Base-by-base conservation (phyloP, 2,113 vertebrate species). In the Plecotus auritus region DNA sequence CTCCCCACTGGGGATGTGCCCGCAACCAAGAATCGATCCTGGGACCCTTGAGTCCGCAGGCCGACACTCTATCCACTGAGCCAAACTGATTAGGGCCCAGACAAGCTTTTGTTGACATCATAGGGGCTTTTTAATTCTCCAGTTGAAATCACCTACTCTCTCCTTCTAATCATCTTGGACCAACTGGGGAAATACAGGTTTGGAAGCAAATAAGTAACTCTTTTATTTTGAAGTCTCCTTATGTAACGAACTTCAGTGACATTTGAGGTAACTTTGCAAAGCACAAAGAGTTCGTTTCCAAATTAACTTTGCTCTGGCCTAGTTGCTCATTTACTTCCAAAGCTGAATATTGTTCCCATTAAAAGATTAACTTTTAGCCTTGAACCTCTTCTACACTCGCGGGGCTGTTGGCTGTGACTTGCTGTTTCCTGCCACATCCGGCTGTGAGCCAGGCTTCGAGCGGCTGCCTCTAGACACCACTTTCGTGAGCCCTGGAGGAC, bases 311-410 rank as follows among this genome's bases (percentile, higher is more conserved):
- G 22, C 16, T 73, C 26, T 47, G 56, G 11, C 9, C 51, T 95
- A 32, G 66, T 95, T 93, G 74, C 12, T 91, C n/a, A 94, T 94
- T 95, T 74, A 94, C 56, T 87, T 7, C 20, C 7, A 14, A 14
- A 42, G 32, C 3, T 51, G 59, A 82, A 32, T 54, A 30, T 7
- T 1, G 9, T 49, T 66, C 56, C 54, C 5, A 30, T 64, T 18
- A 22, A 94, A 93, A 95, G n/a, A 28, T 87, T 74, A 94, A 70
- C 76, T 7, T 88, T 69, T 67, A 59, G 23, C 51, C 42, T 90
- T 69, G 70, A 93, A 59, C 54, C 1, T 67, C 12, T 9, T 26
- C 26, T 84, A 81, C 42, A 28, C 17, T 30, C 32, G 0, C 32
- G 16, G 49, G 28, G 30, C 28, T 37, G 1, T 45, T 35, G 32